Conservation (phyloP, 2,888 invertebrate genomes). For the Cantharis lateralis region DNA sequence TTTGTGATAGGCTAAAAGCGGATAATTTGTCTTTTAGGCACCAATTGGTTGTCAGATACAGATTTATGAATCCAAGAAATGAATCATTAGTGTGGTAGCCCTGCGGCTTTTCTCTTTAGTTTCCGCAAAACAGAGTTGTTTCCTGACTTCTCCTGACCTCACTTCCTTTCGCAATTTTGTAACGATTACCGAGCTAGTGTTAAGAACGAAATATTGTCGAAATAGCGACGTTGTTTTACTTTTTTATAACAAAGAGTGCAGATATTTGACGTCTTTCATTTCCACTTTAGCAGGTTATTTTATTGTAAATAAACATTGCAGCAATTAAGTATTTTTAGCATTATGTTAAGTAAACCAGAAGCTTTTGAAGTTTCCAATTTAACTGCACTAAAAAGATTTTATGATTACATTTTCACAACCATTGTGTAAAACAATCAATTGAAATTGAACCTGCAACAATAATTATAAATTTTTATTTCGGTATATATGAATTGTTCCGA, state of each 20-base stretch:
- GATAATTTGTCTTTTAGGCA: constrained; percentile 38
- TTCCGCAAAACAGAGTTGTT: constrained; percentile 37
- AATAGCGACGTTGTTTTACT: background rate
- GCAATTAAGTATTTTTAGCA: background rate
- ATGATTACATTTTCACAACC: background rate
- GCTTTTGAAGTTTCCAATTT: background rate
- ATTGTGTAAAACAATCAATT: background rate
- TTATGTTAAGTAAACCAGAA: background rate
- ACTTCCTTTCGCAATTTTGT: constrained; percentile 13
- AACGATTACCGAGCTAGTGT: background rate
- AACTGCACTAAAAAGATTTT: background rate
- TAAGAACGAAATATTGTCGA: constrained; percentile 12
- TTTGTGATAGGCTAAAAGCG: constrained; percentile 5
- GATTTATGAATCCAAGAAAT: constrained; percentile 49
- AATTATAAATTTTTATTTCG: constrained; percentile 2
- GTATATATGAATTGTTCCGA: background rate
- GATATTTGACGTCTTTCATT: background rate
- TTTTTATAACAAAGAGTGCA: background rate
- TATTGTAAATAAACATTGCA: background rate
- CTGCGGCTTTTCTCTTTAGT: constrained; percentile 42
- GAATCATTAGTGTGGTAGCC: constrained; percentile 48
- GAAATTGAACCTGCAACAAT: background rate
- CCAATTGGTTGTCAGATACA: constrained; percentile 43
- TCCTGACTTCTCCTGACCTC: constrained; percentile 30
- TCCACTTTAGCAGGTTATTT: background rate